Evolutionary conservation across 2,797 vertebrate species (phyloP), one percentile per base, ranked within the genome.

Genomic region (Streptopelia turtur): DNA sequence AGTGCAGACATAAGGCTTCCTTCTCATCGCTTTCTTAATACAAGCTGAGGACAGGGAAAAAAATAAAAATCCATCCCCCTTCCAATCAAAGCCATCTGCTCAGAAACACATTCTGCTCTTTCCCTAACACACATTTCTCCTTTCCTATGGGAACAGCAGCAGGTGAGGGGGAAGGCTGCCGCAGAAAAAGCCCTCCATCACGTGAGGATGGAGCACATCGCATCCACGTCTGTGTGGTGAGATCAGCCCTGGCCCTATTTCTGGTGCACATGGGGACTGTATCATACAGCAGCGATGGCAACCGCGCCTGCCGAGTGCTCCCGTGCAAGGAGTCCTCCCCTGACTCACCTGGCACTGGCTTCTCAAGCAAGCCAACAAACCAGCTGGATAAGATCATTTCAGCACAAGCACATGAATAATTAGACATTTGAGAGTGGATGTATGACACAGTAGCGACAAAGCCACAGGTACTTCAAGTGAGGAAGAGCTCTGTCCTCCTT

Each of bases 51-150:
- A 80, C 61, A 61, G 56, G 24, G 37, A 74, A 31, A 53, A 43
- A 50, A 80, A 37, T 23, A 66, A 89, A 72, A 83, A 68, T 74
- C 81, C 52, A 84, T 57, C 83, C 63, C 68, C 71, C 77, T 90
- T 79, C 83, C 78, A 86, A 30, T 72, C 55, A 45, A 77, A 90
- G 59, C 93, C 93, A 96, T 83, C 90, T 95, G 94, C 71, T 92
- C 60, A 68, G 72, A 88, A 89, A 89, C 90, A 86, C 0, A 1
- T 63, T 72, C 59, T 47, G 21, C 60, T 76, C 78, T 37, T 47
- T 61, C n/a, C 78, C 56, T 52, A 75, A 59, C 52, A 30, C 45
- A 66, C 4, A 3, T 2, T 63, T 65, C 75, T 82, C 70, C 79
- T 53, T 57, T 72, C 79, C 80, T 55, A 39, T 22, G 83, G 82